A percentile compares a stretch with the other conserved stretches of the same genome.
These are phyloP conservation scores for Odontomyia ornata DNA, from an alignment of 2,888 invertebrate genomes.

Conservation along the genomic window DNA sequence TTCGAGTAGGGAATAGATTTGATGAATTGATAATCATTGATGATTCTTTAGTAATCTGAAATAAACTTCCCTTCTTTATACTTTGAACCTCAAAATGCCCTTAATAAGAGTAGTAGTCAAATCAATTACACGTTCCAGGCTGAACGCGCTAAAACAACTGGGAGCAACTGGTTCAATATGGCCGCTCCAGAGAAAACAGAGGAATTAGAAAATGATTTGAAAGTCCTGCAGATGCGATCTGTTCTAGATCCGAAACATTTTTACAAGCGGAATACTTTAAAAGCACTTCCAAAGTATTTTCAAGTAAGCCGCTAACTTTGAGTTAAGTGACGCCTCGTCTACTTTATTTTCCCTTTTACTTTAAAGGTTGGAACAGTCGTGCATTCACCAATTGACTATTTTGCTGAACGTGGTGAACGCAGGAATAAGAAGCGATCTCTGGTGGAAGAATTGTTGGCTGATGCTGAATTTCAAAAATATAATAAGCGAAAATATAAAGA, in stretches of 20 bases:
- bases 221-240: constrained; percentile 91
- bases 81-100: too few relatives aligned
- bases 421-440: constrained; percentile 88
- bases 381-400: constrained; percentile 88
- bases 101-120: constrained; percentile 27
- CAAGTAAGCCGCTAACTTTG: constrained; percentile 68
- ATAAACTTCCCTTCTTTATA: too few relatives aligned
- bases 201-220: constrained; percentile 86
- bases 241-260: constrained; percentile 92
- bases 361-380: constrained; percentile 79
- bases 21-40: constrained; percentile 54
- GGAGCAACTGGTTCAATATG: constrained; percentile 88
- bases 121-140: constrained; percentile 64
- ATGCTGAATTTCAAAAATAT: constrained; percentile 84
- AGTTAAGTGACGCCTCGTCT: not conserved
- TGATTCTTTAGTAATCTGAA: constrained; percentile 66
- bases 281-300: constrained; percentile 91
- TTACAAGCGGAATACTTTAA: constrained; percentile 91
- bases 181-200: constrained; percentile 89
- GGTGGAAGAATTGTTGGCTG: constrained; percentile 91
- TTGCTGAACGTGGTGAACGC: constrained; percentile 81
- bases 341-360: constrained; percentile 16
- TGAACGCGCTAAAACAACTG: constrained; percentile 82
- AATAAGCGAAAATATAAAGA: constrained; percentile 84
- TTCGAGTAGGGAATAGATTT: constrained; percentile 44